Evolutionary conservation across 1,140 invertebrate species (phyloP), one percentile per base, ranked within the genome.

Genomic region (Apis mellifera): DNA sequence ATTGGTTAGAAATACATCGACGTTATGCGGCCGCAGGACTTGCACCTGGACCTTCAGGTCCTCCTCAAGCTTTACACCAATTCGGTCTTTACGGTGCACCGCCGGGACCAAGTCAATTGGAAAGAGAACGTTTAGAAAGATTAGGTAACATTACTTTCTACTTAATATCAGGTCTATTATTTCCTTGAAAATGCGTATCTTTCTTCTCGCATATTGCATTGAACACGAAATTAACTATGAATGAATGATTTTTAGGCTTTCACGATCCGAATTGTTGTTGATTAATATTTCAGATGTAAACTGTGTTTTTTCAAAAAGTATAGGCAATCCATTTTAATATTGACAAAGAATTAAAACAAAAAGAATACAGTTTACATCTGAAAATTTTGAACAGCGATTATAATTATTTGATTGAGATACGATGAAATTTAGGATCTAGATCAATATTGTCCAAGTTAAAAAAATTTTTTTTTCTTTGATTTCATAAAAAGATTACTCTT

Each of bases 1-100:
- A 98, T 91, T 99, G 98, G 98, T 92, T 99, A 72, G 98, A 99
- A 90, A 95, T 98, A 89, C 97, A 98, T 90, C 95, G 98, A 86
- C 95, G 97, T 83, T 94, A 94, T 68, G 92, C 93, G 0, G 92
- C 92, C 0, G 91, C 91, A 15, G 89, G 92, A 57, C 75, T 93
- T 2, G 90, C 92, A 9, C 92, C 94, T 2, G 94, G 93, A 77
- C 94, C 93, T 11, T 93, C 92, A 0, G 93, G 90, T 55, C 93
- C 93, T 9, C 93, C 92, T 95, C 96, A 93, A 92, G 95, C 77
- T 91, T 94, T 93, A 90, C 97, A 94, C 92, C 96, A 94, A 92
- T 96, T 94, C 88, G 95, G 95, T 13, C 92, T 95, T 1, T 96
- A 96, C 76, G 93, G 93, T 12, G 94, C 93, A 11, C 93, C 93